Base-by-base conservation (phyloP, 37 sponge, comb jelly and placozoan genomes). In the Chondrosia reniformis region DNA sequence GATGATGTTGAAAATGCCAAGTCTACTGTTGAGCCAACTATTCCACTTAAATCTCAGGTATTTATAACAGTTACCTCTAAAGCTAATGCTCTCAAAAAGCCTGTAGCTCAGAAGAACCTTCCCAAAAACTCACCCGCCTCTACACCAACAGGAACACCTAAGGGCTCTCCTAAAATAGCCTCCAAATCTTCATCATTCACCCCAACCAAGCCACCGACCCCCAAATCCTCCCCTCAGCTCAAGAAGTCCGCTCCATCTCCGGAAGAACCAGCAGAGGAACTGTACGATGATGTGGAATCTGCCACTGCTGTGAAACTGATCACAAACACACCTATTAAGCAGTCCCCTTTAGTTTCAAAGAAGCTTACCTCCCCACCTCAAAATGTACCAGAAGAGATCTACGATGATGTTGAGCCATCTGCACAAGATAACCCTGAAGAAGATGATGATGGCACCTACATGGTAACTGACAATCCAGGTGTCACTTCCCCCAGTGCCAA, bases 371-470 rank as follows among this genome's bases (percentile, higher is more conserved):
- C n/a, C n/a, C n/a, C n/a, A n/a, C n/a, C n/a, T n/a, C n/a, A n/a
- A n/a, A n/a, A 69, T 69, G 72, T 4, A 13, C 72, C 72, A 3
- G 72, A 69, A 40, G 72, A 69, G 72, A 39, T 69, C 10, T 69
- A 69, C 22, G 72, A 40, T 40, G 72, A 69, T 38, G 72, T 69
- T 34, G 72, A 69, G 4, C 10, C n/a, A n/a, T n/a, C n/a, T n/a
- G 61, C 17, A 59, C 61, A 59, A 30, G 28, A 6, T 19, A 59
- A 59, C n/a, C 17, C 6, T 7, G 61, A 59, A 30, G 28, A 6
- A 19, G 22, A 19, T 13, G 61, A 59, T 7, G 61, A 59, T 59
- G 61, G 28, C 28, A 19, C 28, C 30, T 59, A 59, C 22, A 59
- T 59, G 61, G 61, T 59, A 6, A 6, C 61, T 19, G 61, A 59